Conservation (phyloP, 2,888 invertebrate species). For the Rhorus exstirpatorius region DNA sequence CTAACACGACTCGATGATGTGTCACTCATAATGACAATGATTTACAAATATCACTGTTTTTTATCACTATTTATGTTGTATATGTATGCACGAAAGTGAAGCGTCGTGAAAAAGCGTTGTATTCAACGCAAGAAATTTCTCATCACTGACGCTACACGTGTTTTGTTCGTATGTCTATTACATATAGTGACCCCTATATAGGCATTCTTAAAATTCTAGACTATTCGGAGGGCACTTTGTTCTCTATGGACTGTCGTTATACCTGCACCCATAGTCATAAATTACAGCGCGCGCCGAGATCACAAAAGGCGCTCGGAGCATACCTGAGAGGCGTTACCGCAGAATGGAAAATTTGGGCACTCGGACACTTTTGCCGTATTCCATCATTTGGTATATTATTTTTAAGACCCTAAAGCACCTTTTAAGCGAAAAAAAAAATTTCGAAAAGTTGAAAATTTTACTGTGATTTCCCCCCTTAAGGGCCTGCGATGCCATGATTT, state of each 20-base stretch:
- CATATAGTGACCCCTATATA: conserved; percentile 9
- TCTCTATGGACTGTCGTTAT: conserved; percentile 26
- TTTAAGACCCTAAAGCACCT: too few species aligned
- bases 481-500: too few species aligned
- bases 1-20: conserved; percentile 32
- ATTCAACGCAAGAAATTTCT: neutral
- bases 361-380: too few species aligned
- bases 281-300: too few species aligned
- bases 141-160: neutral
- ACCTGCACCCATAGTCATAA: too few species aligned
- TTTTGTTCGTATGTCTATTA: conserved; percentile 8
- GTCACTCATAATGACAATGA: conserved; percentile 49
- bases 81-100: neutral
- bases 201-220: conserved; percentile 11
- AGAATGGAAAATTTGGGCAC: too few species aligned
- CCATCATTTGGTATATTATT: too few species aligned
- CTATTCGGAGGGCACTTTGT: neutral
- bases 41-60: conserved; percentile 40
- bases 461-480: too few species aligned
- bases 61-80: neutral
- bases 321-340: too few species aligned
- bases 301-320: too few species aligned
- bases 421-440: too few species aligned
- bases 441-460: too few species aligned
- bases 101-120: neutral